Evolutionary conservation across 2,888 invertebrate genomes (phyloP), one percentile per base, ranked within the genome.

Genomic region (Pristionchus maxplancki): DNA sequence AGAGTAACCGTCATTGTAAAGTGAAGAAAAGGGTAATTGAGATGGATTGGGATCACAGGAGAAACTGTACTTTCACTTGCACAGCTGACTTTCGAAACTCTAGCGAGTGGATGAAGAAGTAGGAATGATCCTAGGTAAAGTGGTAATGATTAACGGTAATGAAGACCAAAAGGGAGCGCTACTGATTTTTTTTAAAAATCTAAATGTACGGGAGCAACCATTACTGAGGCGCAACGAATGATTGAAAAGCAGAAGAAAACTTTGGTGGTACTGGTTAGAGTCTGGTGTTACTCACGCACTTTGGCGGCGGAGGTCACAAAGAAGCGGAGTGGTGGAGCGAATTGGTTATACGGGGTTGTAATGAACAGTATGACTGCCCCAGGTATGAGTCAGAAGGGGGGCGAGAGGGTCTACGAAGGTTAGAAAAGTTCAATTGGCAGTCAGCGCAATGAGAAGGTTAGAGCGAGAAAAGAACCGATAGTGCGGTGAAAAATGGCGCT

Each of bases 201-300:
- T n/a, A n/a, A n/a, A n/a, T n/a, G n/a, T n/a, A n/a, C n/a, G n/a
- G n/a, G n/a, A n/a, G n/a, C n/a, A n/a, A n/a, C n/a, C n/a, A n/a
- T n/a, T n/a, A n/a, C n/a, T n/a, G n/a, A n/a, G n/a, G 37, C 15
- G 37, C 0, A 24, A 71, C 28, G 31, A 71, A 71, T 71, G 17
- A 37, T 71, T 71, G 37, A 34, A 4, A 17, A 34, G 34, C 24
- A n/a, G n/a, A 34, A 28, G 64, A 67, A 34, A 67, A 67, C 64
- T 67, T 34, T 67, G 64, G 31, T 31, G 78, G 20, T 78, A 78
- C 78, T 78, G 40, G 78, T 78, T 78, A 71, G 71, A 34, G 48
- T 81, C 81, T 53, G 53, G 53, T 83, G 34, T 83, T 53, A 53
- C 82, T 83, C 82, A 83, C n/a, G 20, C 71, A 53, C 53, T 37